Conservation (phyloP, 2,113 vertebrate species). For the Seriola dumerili region DNA sequence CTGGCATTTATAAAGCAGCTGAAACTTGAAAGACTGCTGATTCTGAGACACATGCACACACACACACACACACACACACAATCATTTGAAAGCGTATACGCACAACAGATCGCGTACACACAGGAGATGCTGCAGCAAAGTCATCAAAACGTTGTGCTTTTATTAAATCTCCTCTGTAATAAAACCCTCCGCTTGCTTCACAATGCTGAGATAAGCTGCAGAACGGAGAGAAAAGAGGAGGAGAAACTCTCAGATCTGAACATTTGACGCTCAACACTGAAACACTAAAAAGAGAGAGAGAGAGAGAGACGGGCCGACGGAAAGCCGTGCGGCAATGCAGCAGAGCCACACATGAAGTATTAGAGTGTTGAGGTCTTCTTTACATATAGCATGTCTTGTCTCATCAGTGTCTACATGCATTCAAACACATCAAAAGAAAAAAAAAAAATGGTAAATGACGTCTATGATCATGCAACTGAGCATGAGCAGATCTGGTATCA, state of each 20-base stretch:
- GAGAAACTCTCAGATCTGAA: constrained; percentile 46
- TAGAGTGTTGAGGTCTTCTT: background rate
- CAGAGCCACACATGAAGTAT: background rate
- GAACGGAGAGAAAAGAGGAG: constrained; percentile 39
- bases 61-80: constrained; percentile 13
- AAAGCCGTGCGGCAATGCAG: constrained; percentile 19
- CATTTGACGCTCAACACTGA: constrained; percentile 17
- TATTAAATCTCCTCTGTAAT: constrained; percentile 69
- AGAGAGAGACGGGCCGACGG: constrained; percentile 9
- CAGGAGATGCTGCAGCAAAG: constrained; percentile 56
- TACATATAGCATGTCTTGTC: background rate
- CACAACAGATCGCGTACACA: constrained; percentile 13
- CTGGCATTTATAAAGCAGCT: constrained; percentile 33
- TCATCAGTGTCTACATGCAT: background rate
- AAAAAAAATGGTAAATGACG: constrained; percentile 7
- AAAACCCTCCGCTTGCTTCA: constrained; percentile 51
- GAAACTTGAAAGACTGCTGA: constrained; percentile 51
- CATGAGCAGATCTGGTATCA: constrained; percentile 33
- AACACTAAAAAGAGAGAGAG: background rate
- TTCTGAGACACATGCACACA: constrained; percentile 28
- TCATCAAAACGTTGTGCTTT: constrained; percentile 72
- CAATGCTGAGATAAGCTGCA: constrained; percentile 65
- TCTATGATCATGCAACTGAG: constrained; percentile 28
- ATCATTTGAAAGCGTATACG: constrained; percentile 5
- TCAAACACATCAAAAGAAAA: background rate